Percentiles rank a stretch among this genome's conserved stretches.
Evolutionary conservation across 2,797 vertebrate genomes (phyloP).

Genomic region (Rhinella marina): DNA sequence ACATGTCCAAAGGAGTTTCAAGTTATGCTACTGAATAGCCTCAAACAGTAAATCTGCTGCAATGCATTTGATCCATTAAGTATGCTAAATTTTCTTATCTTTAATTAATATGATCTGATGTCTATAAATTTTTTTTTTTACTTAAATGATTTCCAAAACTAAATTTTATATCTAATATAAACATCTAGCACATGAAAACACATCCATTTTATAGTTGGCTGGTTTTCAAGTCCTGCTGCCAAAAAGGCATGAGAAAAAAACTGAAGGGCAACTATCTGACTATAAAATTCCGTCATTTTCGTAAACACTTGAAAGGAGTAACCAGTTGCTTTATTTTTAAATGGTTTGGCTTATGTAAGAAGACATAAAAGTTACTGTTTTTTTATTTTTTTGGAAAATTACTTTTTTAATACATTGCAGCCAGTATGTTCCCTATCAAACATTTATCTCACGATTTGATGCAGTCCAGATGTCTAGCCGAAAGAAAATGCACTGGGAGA

Average conservation of each 20-base stretch:
- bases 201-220: slow-evolving; percentile 32
- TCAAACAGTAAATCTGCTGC: not conserved
- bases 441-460: slow-evolving; percentile 46
- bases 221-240: slow-evolving; percentile 15
- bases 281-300: not conserved
- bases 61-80: not conserved
- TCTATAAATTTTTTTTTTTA: not conserved
- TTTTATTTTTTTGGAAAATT: not conserved
- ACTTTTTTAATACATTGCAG: slow-evolving; percentile 20
- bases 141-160: slow-evolving; percentile 15
- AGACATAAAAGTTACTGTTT: not conserved
- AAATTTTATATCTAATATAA: slow-evolving; percentile 31
- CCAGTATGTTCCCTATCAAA: slow-evolving; percentile 46
- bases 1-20: not conserved
- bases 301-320: slow-evolving; percentile 15
- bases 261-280: slow-evolving; percentile 13
- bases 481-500: slow-evolving; percentile 3
- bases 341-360: slow-evolving; percentile 19
- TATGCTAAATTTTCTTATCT: not conserved
- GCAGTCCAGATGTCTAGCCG: slow-evolving; percentile 54
- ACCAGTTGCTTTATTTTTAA: slow-evolving; percentile 21
- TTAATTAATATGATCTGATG: not conserved
- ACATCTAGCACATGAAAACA: slow-evolving; percentile 41
- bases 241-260: slow-evolving; percentile 45
- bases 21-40: not conserved